These are phyloP conservation scores for Galleria mellonella DNA, from an alignment of 1,140 invertebrate genomes.

Conservation along the genomic window DNA sequence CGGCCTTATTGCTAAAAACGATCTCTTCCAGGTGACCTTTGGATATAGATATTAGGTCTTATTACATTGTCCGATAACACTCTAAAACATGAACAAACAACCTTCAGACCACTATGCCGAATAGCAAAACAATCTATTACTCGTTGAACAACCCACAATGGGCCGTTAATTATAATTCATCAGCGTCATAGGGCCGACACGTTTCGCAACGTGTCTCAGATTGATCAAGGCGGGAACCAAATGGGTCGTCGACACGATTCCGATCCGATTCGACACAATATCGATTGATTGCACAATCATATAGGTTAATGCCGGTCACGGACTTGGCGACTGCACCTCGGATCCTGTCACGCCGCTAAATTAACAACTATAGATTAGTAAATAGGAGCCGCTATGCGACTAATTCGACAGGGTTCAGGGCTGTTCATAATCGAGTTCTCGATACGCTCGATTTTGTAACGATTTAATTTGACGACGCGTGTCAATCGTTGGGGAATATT, in stretches of 20 bases:
- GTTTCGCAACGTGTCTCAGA: conserved; percentile 33
- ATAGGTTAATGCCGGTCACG: conserved; percentile 51
- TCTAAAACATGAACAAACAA: no score
- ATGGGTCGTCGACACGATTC: conserved; percentile 39
- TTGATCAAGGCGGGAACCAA: background rate
- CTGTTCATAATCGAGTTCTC: conserved; percentile 22
- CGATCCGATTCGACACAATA: conserved; percentile 45
- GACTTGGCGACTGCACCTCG: conserved; percentile 31
- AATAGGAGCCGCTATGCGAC: conserved; percentile 20
- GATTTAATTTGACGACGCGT: conserved; percentile 21
- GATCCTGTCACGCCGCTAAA: conserved; percentile 19
- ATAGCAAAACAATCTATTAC: conserved; percentile 6
- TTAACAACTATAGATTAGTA: conserved; percentile 24
- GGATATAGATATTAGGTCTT: no score
- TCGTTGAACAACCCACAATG: conserved; percentile 13
- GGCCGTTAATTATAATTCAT: conserved; percentile 20
- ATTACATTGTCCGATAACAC: no score
- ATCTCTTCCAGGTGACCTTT: no score
- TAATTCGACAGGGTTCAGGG: conserved; percentile 25
- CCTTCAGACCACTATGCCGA: no score
- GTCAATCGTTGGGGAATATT: conserved; percentile 33
- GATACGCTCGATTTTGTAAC: conserved; percentile 24
- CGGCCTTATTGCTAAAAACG: no score
- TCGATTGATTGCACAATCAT: conserved; percentile 47
- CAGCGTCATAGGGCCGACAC: conserved; percentile 32